phyloP scores from a whole-genome alignment of 2,797 vertebrate genomes.

The Triplophysa bombifrons region DNA sequence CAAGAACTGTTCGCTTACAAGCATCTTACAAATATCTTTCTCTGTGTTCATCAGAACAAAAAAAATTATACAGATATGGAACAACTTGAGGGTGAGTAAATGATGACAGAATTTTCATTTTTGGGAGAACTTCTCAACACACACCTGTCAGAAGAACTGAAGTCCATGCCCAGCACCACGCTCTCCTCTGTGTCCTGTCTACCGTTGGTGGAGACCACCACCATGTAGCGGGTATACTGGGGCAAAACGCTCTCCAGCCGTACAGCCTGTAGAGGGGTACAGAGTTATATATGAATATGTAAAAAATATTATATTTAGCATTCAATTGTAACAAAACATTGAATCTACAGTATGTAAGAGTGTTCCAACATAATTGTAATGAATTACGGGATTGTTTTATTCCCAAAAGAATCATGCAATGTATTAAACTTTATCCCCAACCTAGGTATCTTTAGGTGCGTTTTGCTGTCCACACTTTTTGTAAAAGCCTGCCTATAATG shows the following conservation, averaged over 20 bases:
- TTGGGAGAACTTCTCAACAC: not conserved
- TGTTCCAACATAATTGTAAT: not conserved
- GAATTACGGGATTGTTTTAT: not conserved
- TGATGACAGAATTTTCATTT: too few species aligned
- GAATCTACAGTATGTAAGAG: not conserved
- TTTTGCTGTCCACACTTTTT: not conserved
- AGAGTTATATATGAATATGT: not conserved
- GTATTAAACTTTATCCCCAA: too few species aligned
- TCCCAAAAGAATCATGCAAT: not conserved
- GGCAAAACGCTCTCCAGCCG: slow-evolving; percentile 92
- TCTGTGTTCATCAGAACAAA: too few species aligned
- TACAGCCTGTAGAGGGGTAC: slow-evolving; percentile 81
- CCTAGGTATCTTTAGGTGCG: too few species aligned
- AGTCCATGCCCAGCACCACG: slow-evolving; percentile 96
- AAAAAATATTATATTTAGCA: too few species aligned
- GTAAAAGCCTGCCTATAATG: not conserved
- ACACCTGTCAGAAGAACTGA: slow-evolving; percentile 89
- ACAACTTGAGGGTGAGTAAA: too few species aligned
- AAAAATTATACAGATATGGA: too few species aligned
- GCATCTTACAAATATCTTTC: too few species aligned
- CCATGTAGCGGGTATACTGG: slow-evolving; percentile 96
- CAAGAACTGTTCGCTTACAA: too few species aligned
- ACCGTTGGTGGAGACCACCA: slow-evolving; percentile 95
- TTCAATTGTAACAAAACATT: too few species aligned
- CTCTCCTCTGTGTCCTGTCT: slow-evolving; percentile 97